phyloP scores from a whole-genome alignment of 1,140 invertebrate genomes.

The Drosophila simulans region DNA sequence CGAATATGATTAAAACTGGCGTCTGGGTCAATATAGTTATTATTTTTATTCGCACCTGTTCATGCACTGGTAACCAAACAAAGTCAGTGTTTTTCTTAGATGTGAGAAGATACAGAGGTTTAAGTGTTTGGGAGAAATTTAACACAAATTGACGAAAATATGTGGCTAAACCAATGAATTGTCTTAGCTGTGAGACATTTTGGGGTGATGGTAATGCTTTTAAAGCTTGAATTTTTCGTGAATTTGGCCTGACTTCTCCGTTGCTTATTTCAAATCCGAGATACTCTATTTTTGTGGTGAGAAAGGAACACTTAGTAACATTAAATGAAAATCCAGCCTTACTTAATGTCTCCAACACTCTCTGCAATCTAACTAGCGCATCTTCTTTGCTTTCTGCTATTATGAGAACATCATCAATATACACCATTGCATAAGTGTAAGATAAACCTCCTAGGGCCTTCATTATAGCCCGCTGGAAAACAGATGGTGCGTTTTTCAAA shows the following conservation, averaged over 20 bases:
- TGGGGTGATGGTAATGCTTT: neutral
- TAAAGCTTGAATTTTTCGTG: neutral
- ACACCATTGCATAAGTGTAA: neutral
- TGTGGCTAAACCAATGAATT: neutral
- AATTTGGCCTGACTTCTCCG: neutral
- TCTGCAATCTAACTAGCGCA: neutral
- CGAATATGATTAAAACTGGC: slow-evolving; percentile 3
- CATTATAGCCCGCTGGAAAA: neutral
- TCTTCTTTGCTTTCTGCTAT: neutral
- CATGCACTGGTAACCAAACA: neutral
- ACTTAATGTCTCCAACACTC: neutral
- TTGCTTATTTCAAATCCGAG: slow-evolving; percentile 4
- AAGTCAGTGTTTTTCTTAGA: neutral
- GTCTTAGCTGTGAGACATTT: neutral
- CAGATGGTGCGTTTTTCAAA: neutral
- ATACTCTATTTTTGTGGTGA: neutral
- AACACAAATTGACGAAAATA: neutral
- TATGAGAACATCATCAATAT: neutral
- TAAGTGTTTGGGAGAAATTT: neutral
- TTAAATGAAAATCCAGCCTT: neutral
- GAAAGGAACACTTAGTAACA: neutral
- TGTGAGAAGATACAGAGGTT: neutral
- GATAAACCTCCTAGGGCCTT: neutral
- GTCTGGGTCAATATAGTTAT: neutral
- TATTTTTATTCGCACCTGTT: neutral